Percentiles rank a stretch among this genome's conserved stretches.
These are phyloP conservation scores for Muntiacus reevesi DNA, from an alignment of 2,113 vertebrate genomes.

Conservation along the genomic window DNA sequence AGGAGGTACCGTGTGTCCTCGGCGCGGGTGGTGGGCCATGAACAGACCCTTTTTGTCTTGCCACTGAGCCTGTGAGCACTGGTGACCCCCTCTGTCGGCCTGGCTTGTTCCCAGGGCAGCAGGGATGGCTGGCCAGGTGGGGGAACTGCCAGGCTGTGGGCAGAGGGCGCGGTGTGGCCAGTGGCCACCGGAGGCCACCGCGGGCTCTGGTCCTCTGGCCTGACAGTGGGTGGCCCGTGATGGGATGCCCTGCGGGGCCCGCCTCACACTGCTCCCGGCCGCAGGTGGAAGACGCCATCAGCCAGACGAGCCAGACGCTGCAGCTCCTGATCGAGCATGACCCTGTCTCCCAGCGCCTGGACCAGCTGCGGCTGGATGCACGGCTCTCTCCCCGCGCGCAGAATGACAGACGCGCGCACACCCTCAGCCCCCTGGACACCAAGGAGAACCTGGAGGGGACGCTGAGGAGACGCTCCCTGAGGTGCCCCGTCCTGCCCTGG, in stretches of 20 bases:
- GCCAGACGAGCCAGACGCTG: constrained; percentile 91
- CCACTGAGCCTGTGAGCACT: not conserved
- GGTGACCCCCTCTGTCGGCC: not conserved
- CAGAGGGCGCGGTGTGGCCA: not conserved
- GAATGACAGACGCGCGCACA: constrained; percentile 80
- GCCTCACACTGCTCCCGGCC: constrained; percentile 27
- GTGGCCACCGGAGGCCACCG: not conserved
- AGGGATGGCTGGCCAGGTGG: not conserved
- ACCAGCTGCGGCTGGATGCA: constrained; percentile 86
- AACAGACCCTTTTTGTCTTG: not conserved
- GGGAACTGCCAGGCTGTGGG: not conserved
- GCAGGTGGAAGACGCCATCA: constrained; percentile 93
- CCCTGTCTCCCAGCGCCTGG: constrained; percentile 90
- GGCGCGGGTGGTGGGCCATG: not conserved
- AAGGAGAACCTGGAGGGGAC: constrained; percentile 87
- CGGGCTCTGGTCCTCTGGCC: not conserved
- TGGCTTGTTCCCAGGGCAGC: not conserved
- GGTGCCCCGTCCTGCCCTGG: constrained; percentile 75
- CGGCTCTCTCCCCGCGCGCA: constrained; percentile 85
- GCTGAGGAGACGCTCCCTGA: constrained; percentile 90
- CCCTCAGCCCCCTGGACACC: constrained; percentile 84
- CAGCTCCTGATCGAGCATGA: constrained; percentile 96
- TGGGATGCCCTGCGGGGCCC: not conserved
- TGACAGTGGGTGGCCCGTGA: not conserved
- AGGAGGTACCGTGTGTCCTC: constrained; percentile 85